These are phyloP conservation scores for Cygnus atratus DNA, from an alignment of 2,113 vertebrate species.

Conservation along the genomic window DNA sequence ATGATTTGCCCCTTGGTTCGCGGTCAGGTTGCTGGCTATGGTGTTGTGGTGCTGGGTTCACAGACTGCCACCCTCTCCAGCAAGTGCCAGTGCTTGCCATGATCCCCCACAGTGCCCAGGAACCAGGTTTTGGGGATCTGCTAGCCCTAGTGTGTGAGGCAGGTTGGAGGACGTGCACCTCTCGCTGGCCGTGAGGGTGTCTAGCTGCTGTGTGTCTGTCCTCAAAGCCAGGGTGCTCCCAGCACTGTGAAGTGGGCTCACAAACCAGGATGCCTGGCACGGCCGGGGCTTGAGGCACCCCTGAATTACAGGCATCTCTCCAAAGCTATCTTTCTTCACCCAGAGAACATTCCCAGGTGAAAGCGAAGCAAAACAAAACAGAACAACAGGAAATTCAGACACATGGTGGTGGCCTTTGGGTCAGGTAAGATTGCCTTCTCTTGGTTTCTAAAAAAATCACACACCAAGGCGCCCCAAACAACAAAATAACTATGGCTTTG, in stretches of 20 bases:
- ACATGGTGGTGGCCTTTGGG: neutral
- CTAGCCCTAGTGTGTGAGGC: fast-evolving
- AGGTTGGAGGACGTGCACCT: too few species aligned
- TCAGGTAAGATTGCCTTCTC: neutral
- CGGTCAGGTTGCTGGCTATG: fast-evolving
- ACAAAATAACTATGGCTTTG: neutral
- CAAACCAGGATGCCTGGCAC: neutral
- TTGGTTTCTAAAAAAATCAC: neutral
- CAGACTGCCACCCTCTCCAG: neutral
- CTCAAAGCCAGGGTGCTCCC: neutral
- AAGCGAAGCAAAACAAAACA: neutral
- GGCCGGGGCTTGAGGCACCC: neutral
- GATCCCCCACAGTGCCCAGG: fast-evolving
- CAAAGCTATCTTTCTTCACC: neutral
- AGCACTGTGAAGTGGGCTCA: neutral
- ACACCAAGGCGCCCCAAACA: neutral
- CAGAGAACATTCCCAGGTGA: neutral
- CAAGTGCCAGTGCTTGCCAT: fast-evolving
- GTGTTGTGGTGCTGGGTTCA: neutral
- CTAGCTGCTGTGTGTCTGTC: fast-evolving
- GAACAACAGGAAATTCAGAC: neutral
- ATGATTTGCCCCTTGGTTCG: fast-evolving
- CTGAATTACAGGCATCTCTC: neutral
- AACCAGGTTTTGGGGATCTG: fast-evolving
- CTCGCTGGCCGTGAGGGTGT: neutral